A percentile compares a stretch with the other conserved stretches of the same genome.
phyloP scores from a whole-genome alignment of 1,140 invertebrate genomes.

The Drosophila hydei region DNA sequence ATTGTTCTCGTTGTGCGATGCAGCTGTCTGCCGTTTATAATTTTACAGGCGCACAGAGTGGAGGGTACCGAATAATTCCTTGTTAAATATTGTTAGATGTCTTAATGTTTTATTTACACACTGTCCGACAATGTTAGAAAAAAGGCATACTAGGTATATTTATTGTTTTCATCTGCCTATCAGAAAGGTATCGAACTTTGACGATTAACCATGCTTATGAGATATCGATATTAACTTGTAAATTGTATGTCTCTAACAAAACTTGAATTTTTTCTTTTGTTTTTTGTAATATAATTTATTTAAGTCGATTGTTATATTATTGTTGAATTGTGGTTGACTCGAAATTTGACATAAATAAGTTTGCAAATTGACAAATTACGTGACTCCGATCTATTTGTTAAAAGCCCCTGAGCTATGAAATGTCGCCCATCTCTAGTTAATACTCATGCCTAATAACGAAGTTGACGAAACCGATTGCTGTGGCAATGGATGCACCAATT shows the following conservation, averaged over 20 bases:
- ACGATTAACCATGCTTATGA: background rate
- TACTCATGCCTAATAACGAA: conserved; percentile 16
- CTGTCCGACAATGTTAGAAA: conserved; percentile 16
- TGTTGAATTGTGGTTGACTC: too few relatives aligned
- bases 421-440: conserved; percentile 23
- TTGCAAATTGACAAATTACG: too few relatives aligned
- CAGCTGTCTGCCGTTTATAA: background rate
- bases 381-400: background rate
- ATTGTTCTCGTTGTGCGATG: conserved; percentile 17
- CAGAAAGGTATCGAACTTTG: conserved; percentile 29
- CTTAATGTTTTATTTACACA: conserved; percentile 26
- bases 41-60: background rate
- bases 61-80: background rate
- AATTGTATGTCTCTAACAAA: too few relatives aligned
- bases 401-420: too few relatives aligned
- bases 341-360: too few relatives aligned
- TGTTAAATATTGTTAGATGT: background rate
- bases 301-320: background rate
- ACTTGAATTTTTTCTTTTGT: background rate
- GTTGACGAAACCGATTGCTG: conserved; percentile 66
- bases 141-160: conserved; percentile 33
- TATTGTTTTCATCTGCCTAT: conserved; percentile 39
- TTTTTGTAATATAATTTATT: background rate
- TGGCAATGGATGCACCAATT: conserved; percentile 81
- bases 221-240: conserved; percentile 7